Conservation (phyloP, 2,797 vertebrate species). For the Notoglanidium macrostoma region DNA sequence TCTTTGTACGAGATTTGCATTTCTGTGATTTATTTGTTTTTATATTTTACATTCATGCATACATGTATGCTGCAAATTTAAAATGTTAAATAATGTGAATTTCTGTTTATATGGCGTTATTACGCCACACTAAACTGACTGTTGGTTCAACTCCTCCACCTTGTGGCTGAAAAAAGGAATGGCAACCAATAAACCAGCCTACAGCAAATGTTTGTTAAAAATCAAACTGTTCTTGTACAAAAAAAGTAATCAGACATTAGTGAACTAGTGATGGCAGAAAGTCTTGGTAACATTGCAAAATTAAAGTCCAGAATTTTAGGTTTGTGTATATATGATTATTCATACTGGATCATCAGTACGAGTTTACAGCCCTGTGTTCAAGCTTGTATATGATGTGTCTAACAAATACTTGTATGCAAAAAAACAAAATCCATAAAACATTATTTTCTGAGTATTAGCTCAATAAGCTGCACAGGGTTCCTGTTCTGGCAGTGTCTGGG, state of each 20-base stretch:
- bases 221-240: neutral
- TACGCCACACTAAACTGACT: neutral
- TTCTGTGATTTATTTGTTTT: neutral
- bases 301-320: neutral
- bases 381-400: neutral
- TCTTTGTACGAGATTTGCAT: slow-evolving; percentile 33
- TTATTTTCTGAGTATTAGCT: neutral
- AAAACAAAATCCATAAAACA: neutral
- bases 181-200: neutral
- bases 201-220: neutral
- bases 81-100: neutral
- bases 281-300: neutral
- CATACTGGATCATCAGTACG: neutral
- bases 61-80: neutral
- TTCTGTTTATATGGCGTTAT: neutral
- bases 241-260: neutral
- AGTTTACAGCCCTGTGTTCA: neutral
- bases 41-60: neutral
- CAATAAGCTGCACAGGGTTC: neutral
- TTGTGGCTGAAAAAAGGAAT: neutral
- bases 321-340: neutral
- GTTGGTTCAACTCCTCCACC: neutral
- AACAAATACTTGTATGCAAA: neutral
- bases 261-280: neutral
- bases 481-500: neutral